Conservation (phyloP, 2,113 vertebrate species). For the Alexandromys fortis region DNA sequence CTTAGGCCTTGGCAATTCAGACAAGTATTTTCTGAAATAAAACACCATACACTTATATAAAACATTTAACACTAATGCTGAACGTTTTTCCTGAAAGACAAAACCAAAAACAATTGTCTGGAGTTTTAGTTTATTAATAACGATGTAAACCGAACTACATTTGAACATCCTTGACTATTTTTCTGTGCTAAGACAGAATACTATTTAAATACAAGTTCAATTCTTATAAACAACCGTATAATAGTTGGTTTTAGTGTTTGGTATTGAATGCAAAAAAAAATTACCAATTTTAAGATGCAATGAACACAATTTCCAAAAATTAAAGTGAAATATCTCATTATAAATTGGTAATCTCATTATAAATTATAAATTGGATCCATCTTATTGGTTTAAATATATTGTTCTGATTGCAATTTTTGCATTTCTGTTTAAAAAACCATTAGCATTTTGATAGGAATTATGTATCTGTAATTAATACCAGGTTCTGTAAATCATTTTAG, state of each 20-base stretch:
- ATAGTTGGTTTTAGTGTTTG: neutral
- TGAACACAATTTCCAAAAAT: neutral
- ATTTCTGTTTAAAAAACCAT: neutral
- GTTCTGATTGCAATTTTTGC: neutral
- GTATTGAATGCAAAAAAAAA: neutral
- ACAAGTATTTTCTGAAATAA: slow-evolving; percentile 54
- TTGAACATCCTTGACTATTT: neutral
- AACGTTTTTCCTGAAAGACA: slow-evolving; percentile 14
- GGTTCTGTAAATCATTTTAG: neutral
- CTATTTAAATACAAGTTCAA: slow-evolving; percentile 27
- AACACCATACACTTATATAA: neutral
- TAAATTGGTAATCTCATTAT: neutral
- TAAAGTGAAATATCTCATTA: neutral
- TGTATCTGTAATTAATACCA: neutral
- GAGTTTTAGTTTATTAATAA: neutral
- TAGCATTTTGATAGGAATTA: neutral
- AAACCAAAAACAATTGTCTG: neutral
- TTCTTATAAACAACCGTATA: neutral
- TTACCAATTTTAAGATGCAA: neutral
- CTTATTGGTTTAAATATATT: slow-evolving; percentile 7
- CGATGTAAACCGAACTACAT: neutral
- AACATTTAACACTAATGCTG: neutral
- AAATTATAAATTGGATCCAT: neutral
- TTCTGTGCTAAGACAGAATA: slow-evolving; percentile 20
- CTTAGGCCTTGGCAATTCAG: slow-evolving; percentile 38